Percentiles rank a stretch among this genome's conserved stretches.
These are phyloP conservation scores for Drosophila obscura DNA, from an alignment of 1,140 invertebrate genomes.

Conservation along the genomic window DNA sequence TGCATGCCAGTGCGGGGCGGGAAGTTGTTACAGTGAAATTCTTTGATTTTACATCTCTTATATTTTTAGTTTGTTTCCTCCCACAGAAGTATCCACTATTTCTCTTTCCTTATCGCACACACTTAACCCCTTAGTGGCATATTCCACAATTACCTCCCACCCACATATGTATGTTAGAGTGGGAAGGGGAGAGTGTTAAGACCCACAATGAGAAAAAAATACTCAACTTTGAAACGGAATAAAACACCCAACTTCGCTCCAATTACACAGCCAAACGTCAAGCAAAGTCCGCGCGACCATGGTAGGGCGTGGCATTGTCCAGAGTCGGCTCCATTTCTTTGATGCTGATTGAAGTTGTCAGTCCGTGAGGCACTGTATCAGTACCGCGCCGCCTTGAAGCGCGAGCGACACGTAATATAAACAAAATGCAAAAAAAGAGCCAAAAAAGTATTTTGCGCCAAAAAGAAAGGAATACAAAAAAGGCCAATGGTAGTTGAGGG, in stretches of 20 bases:
- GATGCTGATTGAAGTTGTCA: constrained; percentile 80
- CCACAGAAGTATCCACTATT: neutral
- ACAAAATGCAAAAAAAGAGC: constrained; percentile 68
- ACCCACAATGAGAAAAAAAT: constrained; percentile 47
- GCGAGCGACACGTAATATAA: constrained; percentile 72
- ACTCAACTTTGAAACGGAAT: constrained; percentile 39
- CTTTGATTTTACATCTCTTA: no score
- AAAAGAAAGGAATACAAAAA: constrained; percentile 60
- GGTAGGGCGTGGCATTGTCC: constrained; percentile 66
- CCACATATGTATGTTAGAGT: neutral
- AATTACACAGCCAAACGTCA: constrained; percentile 55
- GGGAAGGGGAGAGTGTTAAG: constrained; percentile 53
- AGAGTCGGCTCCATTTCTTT: constrained; percentile 68
- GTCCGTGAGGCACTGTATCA: constrained; percentile 48
- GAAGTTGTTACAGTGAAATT: constrained; percentile 29
- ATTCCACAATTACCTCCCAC: constrained; percentile 38
- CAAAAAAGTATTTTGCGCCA: constrained; percentile 36
- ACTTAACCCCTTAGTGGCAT: constrained; percentile 46
- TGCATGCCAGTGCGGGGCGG: constrained; percentile 5
- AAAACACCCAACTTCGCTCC: constrained; percentile 57
- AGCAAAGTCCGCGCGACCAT: neutral
- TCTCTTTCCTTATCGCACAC: constrained; percentile 7
- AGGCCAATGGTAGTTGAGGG: constrained; percentile 16
- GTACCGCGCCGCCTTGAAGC: constrained; percentile 59
- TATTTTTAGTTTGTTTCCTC: neutral